A percentile compares a stretch with the other conserved stretches of the same genome.
Conservation (phyloP, 2,888 invertebrate genomes). For the Melinaea menophilus region DNA sequence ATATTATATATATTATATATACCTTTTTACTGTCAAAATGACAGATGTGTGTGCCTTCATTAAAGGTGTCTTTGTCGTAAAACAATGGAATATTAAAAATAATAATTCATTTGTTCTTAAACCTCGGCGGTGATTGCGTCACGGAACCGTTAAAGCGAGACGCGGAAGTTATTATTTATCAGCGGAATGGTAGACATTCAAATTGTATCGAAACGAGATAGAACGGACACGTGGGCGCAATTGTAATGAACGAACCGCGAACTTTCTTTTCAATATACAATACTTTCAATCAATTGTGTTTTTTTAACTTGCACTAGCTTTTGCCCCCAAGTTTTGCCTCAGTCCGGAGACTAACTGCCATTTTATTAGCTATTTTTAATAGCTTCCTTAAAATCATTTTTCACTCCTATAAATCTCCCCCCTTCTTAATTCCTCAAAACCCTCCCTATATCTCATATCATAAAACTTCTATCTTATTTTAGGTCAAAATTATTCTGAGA, state of each 20-base stretch:
- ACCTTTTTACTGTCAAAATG: not conserved
- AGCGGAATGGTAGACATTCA: conserved; percentile 44
- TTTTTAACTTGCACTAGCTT: too few species aligned
- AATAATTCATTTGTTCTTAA: conserved; percentile 5
- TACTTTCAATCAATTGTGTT: too few species aligned
- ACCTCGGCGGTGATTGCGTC: conserved; percentile 32
- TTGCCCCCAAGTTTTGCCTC: too few species aligned
- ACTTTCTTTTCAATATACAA: not conserved
- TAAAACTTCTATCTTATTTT: too few species aligned
- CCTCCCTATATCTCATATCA: too few species aligned
- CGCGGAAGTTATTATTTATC: conserved; percentile 48
- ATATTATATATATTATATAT: not conserved
- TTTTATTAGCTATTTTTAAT: too few species aligned
- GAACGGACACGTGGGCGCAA: not conserved
- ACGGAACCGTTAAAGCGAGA: conserved; percentile 39
- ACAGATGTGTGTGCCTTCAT: too few species aligned
- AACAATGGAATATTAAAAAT: conserved; percentile 9
- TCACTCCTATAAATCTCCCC: too few species aligned
- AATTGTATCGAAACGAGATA: conserved; percentile 31
- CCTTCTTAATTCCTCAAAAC: too few species aligned
- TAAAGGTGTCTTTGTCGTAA: not conserved
- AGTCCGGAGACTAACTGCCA: too few species aligned
- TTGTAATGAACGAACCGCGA: not conserved
- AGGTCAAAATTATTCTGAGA: too few species aligned
- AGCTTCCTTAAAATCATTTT: too few species aligned